Conservation (phyloP, 1,140 invertebrate species). For the Archivesica marissinica region DNA sequence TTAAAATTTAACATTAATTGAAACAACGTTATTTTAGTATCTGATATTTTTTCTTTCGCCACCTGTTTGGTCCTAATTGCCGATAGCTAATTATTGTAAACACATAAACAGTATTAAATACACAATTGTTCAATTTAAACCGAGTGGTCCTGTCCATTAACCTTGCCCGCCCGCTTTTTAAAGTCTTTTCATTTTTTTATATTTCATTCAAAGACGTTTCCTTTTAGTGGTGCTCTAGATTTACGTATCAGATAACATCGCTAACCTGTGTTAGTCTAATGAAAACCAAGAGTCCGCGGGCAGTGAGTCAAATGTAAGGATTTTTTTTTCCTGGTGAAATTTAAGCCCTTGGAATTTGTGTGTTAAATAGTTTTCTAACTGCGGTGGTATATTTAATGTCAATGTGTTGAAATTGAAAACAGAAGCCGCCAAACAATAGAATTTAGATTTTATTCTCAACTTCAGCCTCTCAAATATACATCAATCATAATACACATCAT, state of each 20-base stretch:
- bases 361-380: constrained; percentile 13
- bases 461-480: too few species aligned
- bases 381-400: constrained; percentile 16
- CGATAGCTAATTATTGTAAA: too few species aligned
- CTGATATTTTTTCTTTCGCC: too few species aligned
- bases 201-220: constrained; percentile 11
- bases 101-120: too few species aligned
- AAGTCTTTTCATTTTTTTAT: not conserved
- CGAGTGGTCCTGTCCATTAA: too few species aligned
- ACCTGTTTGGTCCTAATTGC: too few species aligned
- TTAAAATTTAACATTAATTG: too few species aligned
- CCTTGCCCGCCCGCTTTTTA: not conserved
- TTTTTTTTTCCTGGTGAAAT: not conserved
- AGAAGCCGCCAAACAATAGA: not conserved
- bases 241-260: not conserved
- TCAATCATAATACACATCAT: too few species aligned
- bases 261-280: not conserved
- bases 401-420: constrained; percentile 18
- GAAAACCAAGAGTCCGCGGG: not conserved
- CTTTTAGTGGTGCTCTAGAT: not conserved
- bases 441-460: too few species aligned
- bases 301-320: constrained; percentile 1
- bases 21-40: too few species aligned
- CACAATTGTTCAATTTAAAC: too few species aligned
- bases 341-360: constrained; percentile 16